A percentile compares a stretch with the other conserved stretches of the same genome.
Evolutionary conservation across 2,888 invertebrate species (phyloP).

Genomic region (Fragum sueziense): DNA sequence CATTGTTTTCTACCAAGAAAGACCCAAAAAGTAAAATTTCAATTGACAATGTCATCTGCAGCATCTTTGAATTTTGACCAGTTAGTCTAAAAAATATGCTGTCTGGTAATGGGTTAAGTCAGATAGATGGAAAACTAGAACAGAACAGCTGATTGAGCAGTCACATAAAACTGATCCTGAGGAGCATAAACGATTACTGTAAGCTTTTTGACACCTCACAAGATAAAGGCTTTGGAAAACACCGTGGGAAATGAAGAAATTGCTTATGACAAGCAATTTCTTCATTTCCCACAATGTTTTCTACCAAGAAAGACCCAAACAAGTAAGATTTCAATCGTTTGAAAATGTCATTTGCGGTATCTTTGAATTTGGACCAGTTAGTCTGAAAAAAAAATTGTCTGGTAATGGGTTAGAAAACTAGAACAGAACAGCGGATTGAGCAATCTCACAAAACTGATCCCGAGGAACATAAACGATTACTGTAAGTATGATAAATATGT

Average conservation of each 20-base stretch:
- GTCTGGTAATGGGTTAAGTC: too few relatives aligned
- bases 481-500: too few relatives aligned
- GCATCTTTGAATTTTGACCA: too few relatives aligned
- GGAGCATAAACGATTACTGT: conserved; percentile 85
- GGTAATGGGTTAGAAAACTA: conserved; percentile 88
- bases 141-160: conserved; percentile 93
- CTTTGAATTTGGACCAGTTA: too few relatives aligned
- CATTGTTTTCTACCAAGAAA: not conserved
- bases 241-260: too few relatives aligned
- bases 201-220: conserved; percentile 52
- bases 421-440: conserved; percentile 94
- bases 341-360: too few relatives aligned
- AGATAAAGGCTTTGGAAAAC: too few relatives aligned
- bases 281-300: not conserved
- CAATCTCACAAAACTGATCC: conserved; percentile 95
- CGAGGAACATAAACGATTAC: conserved; percentile 87
- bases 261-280: not conserved
- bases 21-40: not conserved
- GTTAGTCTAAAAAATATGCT: too few relatives aligned
- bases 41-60: too few relatives aligned
- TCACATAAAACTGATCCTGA: conserved; percentile 95
- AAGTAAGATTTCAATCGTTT: too few relatives aligned
- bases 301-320: too few relatives aligned
- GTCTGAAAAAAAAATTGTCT: too few relatives aligned
- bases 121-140: conserved; percentile 89